Evolutionary conservation across 2,888 invertebrate genomes (phyloP), one percentile per base, ranked within the genome.

Genomic region (Gastracanthus pulcherrimus): DNA sequence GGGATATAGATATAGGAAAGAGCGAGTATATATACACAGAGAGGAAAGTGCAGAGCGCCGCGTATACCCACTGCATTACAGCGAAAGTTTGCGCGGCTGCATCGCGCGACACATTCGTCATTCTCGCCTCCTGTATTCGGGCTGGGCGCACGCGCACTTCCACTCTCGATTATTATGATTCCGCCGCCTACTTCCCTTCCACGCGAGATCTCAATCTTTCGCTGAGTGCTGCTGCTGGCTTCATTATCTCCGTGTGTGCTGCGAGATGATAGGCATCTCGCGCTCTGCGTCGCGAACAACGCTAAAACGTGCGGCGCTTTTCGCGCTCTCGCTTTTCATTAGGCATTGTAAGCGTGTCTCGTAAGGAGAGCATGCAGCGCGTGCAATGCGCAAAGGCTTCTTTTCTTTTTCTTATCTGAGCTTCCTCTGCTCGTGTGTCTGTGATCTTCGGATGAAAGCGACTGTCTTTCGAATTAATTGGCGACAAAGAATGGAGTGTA

Each of bases 181-280:
- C 31, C 34, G 41, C 29, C 31, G 62, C 34, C 41, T 80, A 82
- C 45, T 69, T 29, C 76, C 70, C 78, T 76, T 11, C 60, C 31
- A 41, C 11, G 38, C 23, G 55, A 71, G 80, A 76, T 81, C 66
- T 58, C 66, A 79, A 81, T 84, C 79, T 84, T 60, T 71, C 82
- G 80, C 67, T 76, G 75, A 71, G 78, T 74, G 71, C 71, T 76
- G 62, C 80, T 81, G 51, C 66, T 71, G 66, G 60, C 58, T 70
- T 58, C 48, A 45, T 70, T 77, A 70, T 51, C 70, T 62, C 36
- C 26, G 19, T 36, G n/a, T n/a, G n/a, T n/a, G n/a, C n/a, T n/a
- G 19, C 38, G 31, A 19, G 51, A n/a, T 26, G 66, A 69, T 76
- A 62, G 23, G 48, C 38, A 71, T 64, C 70, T 34, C 48, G n/a